Evolutionary conservation across 2,797 vertebrate genomes (phyloP).

Genomic region (Mus spretus): DNA sequence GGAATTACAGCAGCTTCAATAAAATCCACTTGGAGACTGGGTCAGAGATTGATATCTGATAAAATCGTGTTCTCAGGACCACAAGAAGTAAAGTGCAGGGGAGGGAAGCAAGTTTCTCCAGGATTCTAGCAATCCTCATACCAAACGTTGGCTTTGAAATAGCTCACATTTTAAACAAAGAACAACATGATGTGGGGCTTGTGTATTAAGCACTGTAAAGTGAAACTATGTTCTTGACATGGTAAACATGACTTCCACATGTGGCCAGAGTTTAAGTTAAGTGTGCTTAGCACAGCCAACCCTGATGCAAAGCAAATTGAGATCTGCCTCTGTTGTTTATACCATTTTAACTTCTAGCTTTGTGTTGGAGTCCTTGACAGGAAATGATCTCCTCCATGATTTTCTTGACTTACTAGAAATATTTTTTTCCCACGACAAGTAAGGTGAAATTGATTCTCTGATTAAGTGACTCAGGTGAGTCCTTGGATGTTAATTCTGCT

Average conservation of each 20-base stretch:
- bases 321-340: slow-evolving; percentile 59
- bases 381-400: slow-evolving; percentile 54
- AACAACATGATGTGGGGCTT: slow-evolving; percentile 40
- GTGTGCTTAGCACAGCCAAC: neutral
- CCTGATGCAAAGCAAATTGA: slow-evolving; percentile 70
- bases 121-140: slow-evolving; percentile 19
- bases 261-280: neutral
- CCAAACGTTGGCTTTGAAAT: slow-evolving; percentile 70
- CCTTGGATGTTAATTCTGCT: slow-evolving; percentile 65
- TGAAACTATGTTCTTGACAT: slow-evolving; percentile 66
- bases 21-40: slow-evolving; percentile 75
- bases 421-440: slow-evolving; percentile 72
- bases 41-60: slow-evolving; percentile 81
- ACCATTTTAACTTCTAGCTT: slow-evolving; percentile 69
- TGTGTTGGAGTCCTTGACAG: slow-evolving; percentile 42
- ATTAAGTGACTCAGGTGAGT: slow-evolving; percentile 68
- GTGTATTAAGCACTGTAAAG: slow-evolving; percentile 49
- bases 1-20: slow-evolving; percentile 80
- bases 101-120: slow-evolving; percentile 32
- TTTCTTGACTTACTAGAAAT: slow-evolving; percentile 75
- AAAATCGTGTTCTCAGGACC: slow-evolving; percentile 70
- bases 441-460: slow-evolving; percentile 77
- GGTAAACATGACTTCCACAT: slow-evolving; percentile 67
- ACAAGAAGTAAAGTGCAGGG: slow-evolving; percentile 33
- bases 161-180: slow-evolving; percentile 48